Evolutionary conservation across 2,797 vertebrate species (phyloP).

Genomic region (Argya squamiceps): DNA sequence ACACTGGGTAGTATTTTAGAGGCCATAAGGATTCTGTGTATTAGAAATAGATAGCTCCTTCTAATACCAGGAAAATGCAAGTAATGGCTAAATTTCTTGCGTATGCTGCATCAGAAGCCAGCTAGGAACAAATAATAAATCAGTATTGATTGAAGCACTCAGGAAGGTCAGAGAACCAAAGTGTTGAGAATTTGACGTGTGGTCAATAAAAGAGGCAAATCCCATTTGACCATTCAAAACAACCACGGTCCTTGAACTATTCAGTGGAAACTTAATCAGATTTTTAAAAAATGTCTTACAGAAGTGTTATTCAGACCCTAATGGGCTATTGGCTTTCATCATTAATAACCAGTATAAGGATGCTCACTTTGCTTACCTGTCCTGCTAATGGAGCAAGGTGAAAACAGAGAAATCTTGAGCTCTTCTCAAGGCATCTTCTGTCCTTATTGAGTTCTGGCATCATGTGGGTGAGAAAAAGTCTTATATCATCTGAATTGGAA

Average conservation of each 20-base stretch:
- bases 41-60: neutral
- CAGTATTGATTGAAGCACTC: neutral
- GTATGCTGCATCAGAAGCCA: neutral
- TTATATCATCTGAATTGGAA: neutral
- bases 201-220: neutral
- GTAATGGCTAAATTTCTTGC: neutral
- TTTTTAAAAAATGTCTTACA: neutral
- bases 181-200: neutral
- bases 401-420: neutral
- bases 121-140: neutral
- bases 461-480: neutral
- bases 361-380: neutral
- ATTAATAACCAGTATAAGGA: neutral
- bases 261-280: neutral
- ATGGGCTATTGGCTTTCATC: neutral
- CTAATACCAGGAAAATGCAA: neutral
- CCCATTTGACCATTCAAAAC: neutral
- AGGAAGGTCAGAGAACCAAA: neutral
- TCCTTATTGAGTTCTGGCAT: neutral
- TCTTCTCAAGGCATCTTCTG: neutral
- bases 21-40: neutral
- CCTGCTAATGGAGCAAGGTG: neutral
- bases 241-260: neutral
- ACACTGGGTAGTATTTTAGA: neutral
- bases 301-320: neutral